phyloP scores from a whole-genome alignment of 2,888 invertebrate genomes.

The Lasioglossum lativentre region DNA sequence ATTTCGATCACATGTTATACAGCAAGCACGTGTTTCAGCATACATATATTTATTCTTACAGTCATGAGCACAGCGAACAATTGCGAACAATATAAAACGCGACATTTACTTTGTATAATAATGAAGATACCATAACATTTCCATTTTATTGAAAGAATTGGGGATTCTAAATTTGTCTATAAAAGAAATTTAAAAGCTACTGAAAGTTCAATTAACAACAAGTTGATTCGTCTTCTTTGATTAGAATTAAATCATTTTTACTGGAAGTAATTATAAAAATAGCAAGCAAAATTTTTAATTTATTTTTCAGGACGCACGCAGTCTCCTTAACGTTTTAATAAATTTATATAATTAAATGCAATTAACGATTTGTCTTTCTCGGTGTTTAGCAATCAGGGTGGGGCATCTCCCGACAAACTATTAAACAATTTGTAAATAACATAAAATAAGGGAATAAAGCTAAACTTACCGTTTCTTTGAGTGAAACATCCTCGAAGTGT shows the following conservation, averaged over 20 bases:
- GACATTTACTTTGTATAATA: background rate
- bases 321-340: background rate
- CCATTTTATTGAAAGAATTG: background rate
- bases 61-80: background rate
- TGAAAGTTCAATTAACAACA: background rate
- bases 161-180: background rate
- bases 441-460: background rate
- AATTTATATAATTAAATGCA: background rate
- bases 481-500: slow-evolving; percentile 75
- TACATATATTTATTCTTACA: background rate
- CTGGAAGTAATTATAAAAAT: background rate
- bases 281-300: background rate
- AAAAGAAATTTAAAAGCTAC: background rate
- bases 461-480: slow-evolving; percentile 77
- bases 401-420: background rate
- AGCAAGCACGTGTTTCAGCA: background rate
- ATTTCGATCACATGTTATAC: background rate
- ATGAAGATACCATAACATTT: background rate
- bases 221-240: background rate
- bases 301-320: background rate
- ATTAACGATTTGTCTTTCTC: background rate
- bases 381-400: background rate
- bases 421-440: background rate
- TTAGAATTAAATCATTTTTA: background rate
- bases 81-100: background rate